A percentile compares a stretch with the other conserved stretches of the same genome.
phyloP scores from a whole-genome alignment of 1,140 invertebrate genomes.

The Myzus persicae region DNA sequence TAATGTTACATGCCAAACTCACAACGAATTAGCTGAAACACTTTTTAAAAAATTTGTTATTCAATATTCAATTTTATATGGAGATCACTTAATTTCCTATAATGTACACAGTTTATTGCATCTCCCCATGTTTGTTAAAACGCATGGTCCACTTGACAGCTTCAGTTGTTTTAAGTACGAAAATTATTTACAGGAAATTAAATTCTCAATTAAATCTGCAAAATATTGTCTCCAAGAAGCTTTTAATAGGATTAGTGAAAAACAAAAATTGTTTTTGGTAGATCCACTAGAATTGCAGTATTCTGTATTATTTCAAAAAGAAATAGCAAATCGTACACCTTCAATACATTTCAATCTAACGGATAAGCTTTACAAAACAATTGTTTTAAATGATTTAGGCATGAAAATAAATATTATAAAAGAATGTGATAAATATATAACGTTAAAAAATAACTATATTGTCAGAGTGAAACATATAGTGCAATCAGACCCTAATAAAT shows the following conservation, averaged over 20 bases:
- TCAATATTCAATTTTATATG: slow-evolving; percentile 19
- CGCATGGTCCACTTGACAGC: neutral
- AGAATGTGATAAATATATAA: too few species aligned
- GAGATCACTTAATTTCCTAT: neutral
- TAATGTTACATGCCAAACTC: neutral
- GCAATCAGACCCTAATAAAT: too few species aligned
- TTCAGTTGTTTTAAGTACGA: slow-evolving; percentile 27
- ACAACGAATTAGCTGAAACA: neutral
- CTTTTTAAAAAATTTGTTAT: neutral
- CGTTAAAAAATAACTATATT: too few species aligned
- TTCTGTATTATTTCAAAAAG: too few species aligned
- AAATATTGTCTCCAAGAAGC: neutral
- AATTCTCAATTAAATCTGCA: neutral
- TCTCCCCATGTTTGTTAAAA: slow-evolving; percentile 13
- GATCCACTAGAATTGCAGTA: too few species aligned
- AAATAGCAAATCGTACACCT: too few species aligned
- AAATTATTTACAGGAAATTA: slow-evolving; percentile 23
- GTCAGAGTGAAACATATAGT: too few species aligned
- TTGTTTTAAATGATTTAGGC: too few species aligned
- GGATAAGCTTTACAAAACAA: too few species aligned
- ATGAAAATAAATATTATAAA: too few species aligned
- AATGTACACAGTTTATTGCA: slow-evolving; percentile 29
- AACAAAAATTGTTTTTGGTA: neutral
- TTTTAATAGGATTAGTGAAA: slow-evolving; percentile 34
- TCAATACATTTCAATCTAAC: too few species aligned